Evolutionary conservation across 2,888 invertebrate species (phyloP), one percentile per base, ranked within the genome.

Genomic region (Caradrina clavipalpis): DNA sequence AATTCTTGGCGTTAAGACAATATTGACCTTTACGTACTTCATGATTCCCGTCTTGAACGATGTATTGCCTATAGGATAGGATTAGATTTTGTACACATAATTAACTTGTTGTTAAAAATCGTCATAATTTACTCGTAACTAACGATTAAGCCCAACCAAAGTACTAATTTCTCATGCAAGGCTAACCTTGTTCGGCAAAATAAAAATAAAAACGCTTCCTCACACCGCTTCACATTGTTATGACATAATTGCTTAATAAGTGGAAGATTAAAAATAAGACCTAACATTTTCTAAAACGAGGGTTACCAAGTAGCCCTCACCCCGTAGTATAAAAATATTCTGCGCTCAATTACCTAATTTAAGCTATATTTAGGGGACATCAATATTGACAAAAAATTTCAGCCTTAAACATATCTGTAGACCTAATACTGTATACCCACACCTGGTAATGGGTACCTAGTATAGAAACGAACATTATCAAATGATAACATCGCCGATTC

Each of bases 181-280:
- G 31, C 22, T 31, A 60, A 8, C 5, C 17, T 22, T 54, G 47
- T 54, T 54, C n/a, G 26, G n/a, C 10, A 42, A 4, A 26, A 26
- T 26, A 26, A 49, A 54, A 31, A 31, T 13, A 50, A 22, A 42
- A n/a, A 21, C 42, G 39, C 49, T 70, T 47, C n/a, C 67, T 35
- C 68, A 49, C 54, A 19, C 19, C 22, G 8, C 42, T 54, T 17
- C 13, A 31, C 10, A 31, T 69, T 69, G n/a, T 69, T 69, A 57
- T 57, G 51, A 45, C 69, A 21, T 53, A 51, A 69, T 57, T 69
- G 39, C 26, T 56, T 17, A 76, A 17, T 42, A 53, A n/a, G 47
- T 76, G 58, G 35, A 53, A 57, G 53, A 49, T 31, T 49, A 54
- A 69, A 69, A 72, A 72, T 51, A 53, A 42, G 17, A 10, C n/a